Conservation (phyloP, 1,140 invertebrate genomes). For the Ctenoplectra terminalis region DNA sequence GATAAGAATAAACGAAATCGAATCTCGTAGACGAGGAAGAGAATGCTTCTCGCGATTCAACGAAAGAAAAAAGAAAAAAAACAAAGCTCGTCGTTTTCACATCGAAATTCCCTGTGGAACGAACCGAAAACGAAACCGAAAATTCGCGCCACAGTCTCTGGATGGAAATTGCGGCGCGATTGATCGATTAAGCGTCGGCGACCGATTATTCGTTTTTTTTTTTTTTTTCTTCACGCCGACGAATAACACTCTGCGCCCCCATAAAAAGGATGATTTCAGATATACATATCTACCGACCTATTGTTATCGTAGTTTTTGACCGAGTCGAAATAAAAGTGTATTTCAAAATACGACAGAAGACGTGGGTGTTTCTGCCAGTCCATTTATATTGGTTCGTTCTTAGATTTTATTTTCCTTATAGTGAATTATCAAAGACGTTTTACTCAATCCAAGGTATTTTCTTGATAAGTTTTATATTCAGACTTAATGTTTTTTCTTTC, state of each 20-base stretch:
- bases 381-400: neutral
- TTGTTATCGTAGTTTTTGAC: conserved; percentile 83
- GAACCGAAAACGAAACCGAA: conserved; percentile 32
- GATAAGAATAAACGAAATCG: conserved; percentile 41
- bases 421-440: too few species aligned
- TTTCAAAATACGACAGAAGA: conserved; percentile 77
- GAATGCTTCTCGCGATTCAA: conserved; percentile 20
- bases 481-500: too few species aligned
- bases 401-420: too few species aligned
- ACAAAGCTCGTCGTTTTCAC: conserved; percentile 40
- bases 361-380: conserved; percentile 17
- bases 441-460: too few species aligned
- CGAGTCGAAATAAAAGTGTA: conserved; percentile 81
- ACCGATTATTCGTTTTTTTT: conserved; percentile 47
- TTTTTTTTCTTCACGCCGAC: conserved; percentile 43
- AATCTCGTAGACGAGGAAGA: conserved; percentile 17
- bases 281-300: conserved; percentile 82
- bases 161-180: conserved; percentile 7
- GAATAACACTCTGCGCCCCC: conserved; percentile 43
- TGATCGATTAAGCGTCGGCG: conserved; percentile 34
- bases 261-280: conserved; percentile 74
- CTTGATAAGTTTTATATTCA: too few species aligned
- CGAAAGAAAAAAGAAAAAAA: neutral
- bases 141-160: conserved; percentile 32
- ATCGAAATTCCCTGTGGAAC: conserved; percentile 61